Evolutionary conservation across 2,797 vertebrate species (phyloP), one percentile per base, ranked within the genome.

Genomic region (Tapera naevia): DNA sequence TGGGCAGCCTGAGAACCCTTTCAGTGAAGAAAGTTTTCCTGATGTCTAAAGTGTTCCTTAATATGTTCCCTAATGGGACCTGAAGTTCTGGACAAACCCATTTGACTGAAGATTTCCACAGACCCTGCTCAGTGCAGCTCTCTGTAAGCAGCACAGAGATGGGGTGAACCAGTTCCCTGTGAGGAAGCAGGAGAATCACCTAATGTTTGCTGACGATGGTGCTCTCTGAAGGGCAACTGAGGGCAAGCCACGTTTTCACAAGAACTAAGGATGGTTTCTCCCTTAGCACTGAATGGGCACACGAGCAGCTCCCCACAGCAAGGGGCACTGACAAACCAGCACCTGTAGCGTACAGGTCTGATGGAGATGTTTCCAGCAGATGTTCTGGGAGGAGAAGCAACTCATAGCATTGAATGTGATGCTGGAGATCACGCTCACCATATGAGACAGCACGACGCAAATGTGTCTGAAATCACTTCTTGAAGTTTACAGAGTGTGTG

Each of bases 161-260:
- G 4, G 24, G 12, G 18, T 35, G 35, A 84, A 53, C 19, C 60
- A 4, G 12, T 4, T 60, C 45, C 28, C 39, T 19, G 21, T 33
- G 62, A 71, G 43, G 51, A 30, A 57, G 15, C 3, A 28, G 75
- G 43, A 58, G 22, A 16, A 46, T 33, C 32, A 39, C 16, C 57
- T 8, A 1, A 1, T 4, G 2, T 28, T 73, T 0, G 5, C 39
- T 48, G 9, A 0, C 4, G 32, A 8, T 0, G 4, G 10, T 13
- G 24, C 0, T 30, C 5, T 16, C 37, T 24, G 58, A n/a, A 69
- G 17, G 50, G 54, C 0, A 1, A 9, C 24, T 7, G 48, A 54
- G 56, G 48, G 10, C 7, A 10, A 81, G 41, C 8, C 62, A 14
- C 0, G 0, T n/a, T 81, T 17, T 74, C 85, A 50, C 46, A 65